phyloP scores from a whole-genome alignment of 2,888 invertebrate genomes.

The Perizoma flavofasciatum region DNA sequence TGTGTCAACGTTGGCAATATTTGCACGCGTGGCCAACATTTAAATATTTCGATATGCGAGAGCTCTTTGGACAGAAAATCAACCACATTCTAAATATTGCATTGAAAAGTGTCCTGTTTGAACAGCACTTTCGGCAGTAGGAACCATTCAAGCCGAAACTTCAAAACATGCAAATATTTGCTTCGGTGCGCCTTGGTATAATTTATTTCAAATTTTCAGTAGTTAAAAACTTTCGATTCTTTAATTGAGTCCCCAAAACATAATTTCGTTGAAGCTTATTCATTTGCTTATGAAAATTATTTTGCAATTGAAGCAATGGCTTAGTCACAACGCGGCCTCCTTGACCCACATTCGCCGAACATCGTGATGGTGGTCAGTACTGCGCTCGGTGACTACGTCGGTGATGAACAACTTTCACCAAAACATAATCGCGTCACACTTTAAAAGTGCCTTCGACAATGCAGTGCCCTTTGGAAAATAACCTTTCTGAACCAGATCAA shows the following conservation, averaged over 20 bases:
- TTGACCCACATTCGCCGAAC: slow-evolving; percentile 70
- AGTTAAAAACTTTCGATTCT: slow-evolving; percentile 22
- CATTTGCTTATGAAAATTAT: slow-evolving; percentile 49
- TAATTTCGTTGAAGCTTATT: slow-evolving; percentile 41
- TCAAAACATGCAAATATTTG: not conserved
- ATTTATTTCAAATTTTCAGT: slow-evolving; percentile 32
- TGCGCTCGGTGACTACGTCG: slow-evolving; percentile 44
- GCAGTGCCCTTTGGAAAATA: slow-evolving; percentile 45
- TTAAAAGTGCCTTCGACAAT: slow-evolving; percentile 22
- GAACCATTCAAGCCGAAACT: not conserved
- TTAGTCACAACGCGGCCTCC: slow-evolving; percentile 70
- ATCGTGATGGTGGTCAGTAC: slow-evolving; percentile 67
- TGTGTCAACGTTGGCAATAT: slow-evolving; percentile 31
- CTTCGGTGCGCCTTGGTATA: not conserved
- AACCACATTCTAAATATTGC: not conserved
- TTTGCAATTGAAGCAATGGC: slow-evolving; percentile 56
- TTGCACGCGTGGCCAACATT: slow-evolving; percentile 15
- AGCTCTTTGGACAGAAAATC: not conserved
- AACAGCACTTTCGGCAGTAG: too few species aligned
- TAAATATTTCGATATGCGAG: not conserved
- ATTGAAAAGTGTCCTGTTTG: too few species aligned
- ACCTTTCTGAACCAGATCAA: slow-evolving; percentile 21
- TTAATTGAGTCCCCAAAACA: slow-evolving; percentile 33
- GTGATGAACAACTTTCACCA: slow-evolving; percentile 80
- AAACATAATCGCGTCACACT: slow-evolving; percentile 57